Base-by-base conservation (phyloP, 2,797 vertebrate genomes). In the Spinus pinus region DNA sequence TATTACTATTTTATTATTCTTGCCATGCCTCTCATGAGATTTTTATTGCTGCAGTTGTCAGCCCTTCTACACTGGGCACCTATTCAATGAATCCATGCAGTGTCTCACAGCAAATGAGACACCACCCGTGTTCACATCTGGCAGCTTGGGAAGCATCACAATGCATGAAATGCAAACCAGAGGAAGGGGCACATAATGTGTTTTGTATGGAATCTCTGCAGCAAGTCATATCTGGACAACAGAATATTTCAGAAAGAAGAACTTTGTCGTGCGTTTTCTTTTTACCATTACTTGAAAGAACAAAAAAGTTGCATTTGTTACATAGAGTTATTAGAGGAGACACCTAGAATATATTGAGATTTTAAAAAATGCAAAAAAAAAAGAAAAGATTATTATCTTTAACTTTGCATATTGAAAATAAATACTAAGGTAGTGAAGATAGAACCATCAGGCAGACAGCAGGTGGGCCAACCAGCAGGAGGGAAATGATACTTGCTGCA, bases 401-500 rank as follows among this genome's bases (percentile, higher is more conserved):
- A 94, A 93, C 83, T 96, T 93, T 77, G 66, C 85, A 84, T 96
- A 94, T 84, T 96, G 87, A 70, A 95, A 96, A 87, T 87, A 97
- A 97, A 94, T 93, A 88, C 70, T 88, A 33, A 89, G 92, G 54
- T 72, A 82, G 92, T 64, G 70, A 95, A 69, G 75, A 93, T n/a
- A 66, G 81, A 81, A 91, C 77, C 88, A 95, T 95, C 92, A 97
- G 92, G 95, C 90, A 96, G 95, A 87, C 94, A 97, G 94, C 95
- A 97, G 94, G 93, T 94, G 95, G 93, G 93, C 91, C 86, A 83
- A 72, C 66, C 95, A 96, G 92, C 95, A 89, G 94, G 95, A 96
- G 94, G 81, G 82, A 92, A 96, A 95, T 88, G 83, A 91, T 93
- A 93, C 85, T 94, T 95, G 72, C 65, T 47, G 88, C 96, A 97